A percentile compares a stretch with the other conserved stretches of the same genome.
These are phyloP conservation scores for Acanthosepion esculentum DNA, from an alignment of 2,888 invertebrate genomes.

Conservation along the genomic window DNA sequence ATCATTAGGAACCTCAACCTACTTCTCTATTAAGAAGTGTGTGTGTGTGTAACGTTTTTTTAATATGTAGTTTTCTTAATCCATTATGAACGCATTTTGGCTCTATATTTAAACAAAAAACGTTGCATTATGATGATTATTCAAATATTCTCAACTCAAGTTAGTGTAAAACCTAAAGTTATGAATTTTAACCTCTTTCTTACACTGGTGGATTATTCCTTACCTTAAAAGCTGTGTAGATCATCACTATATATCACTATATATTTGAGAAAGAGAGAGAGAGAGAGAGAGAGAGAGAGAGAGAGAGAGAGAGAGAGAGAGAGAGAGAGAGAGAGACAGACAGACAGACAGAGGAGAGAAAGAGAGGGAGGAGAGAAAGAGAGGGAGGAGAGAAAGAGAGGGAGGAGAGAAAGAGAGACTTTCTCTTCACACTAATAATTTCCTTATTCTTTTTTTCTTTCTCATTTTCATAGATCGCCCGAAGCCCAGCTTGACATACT, in stretches of 20 bases:
- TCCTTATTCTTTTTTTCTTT: background rate
- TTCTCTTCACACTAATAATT: background rate
- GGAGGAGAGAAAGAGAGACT: background rate
- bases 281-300: background rate
- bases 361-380: background rate
- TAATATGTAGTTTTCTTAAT: background rate
- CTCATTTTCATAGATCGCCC: slow-evolving; percentile 2
- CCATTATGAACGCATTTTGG: too few species aligned
- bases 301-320: background rate
- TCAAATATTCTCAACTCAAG: background rate
- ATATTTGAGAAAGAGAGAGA: background rate
- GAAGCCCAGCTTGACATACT: slow-evolving; percentile 33
- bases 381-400: background rate
- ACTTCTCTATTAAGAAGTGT: background rate
- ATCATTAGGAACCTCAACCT: background rate
- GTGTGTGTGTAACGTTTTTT: background rate
- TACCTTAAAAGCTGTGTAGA: background rate
- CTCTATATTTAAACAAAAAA: too few species aligned
- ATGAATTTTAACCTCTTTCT: background rate
- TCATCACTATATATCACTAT: background rate
- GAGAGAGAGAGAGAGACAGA: background rate
- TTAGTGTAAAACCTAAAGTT: background rate
- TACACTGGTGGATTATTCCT: background rate
- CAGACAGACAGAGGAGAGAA: background rate
- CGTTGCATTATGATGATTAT: too few species aligned